Conservation (phyloP, 2,797 vertebrate species). For the Antennarius maculatus region DNA sequence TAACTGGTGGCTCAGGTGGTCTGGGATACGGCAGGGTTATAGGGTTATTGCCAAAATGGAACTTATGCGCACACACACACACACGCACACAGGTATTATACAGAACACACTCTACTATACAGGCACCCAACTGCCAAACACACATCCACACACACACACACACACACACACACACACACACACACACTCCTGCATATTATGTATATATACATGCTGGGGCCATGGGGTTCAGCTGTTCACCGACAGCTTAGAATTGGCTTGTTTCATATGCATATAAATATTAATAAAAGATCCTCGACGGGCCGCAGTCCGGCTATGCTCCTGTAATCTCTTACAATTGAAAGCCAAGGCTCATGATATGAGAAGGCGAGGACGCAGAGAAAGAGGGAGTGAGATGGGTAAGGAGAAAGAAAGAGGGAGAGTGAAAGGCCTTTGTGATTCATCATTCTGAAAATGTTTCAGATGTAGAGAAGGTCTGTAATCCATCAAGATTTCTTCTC, state of each 20-base stretch:
- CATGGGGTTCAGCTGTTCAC: conserved; percentile 67
- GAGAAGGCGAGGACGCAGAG: conserved; percentile 62
- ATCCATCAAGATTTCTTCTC: conserved; percentile 87
- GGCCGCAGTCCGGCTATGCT: conserved; percentile 79
- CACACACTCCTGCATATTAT: conserved; percentile 41
- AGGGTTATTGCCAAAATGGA: conserved; percentile 44
- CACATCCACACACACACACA: no score
- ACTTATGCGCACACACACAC: conserved; percentile 21
- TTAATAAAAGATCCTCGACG: conserved; percentile 82
- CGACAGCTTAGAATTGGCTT: conserved; percentile 73
- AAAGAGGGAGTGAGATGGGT: conserved; percentile 46
- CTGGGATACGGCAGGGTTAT: conserved; percentile 53
- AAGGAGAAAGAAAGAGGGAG: conserved; percentile 56
- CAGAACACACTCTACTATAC: no score
- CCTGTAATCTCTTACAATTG: conserved; percentile 84
- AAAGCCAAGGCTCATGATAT: conserved; percentile 82
- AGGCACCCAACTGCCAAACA: no score
- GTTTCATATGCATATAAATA: conserved; percentile 86
- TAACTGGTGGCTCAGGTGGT: conserved; percentile 64
- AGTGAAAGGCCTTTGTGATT: conserved; percentile 83
- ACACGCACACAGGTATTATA: conserved; percentile 16
- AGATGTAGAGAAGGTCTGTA: conserved; percentile 83
- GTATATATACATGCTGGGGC: conserved; percentile 46
- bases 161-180: conserved; percentile 28
- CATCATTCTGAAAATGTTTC: conserved; percentile 85